Percentiles rank a stretch among this genome's conserved stretches.
phyloP scores from a whole-genome alignment of 2,888 invertebrate species.

The Machimus atricapillus region DNA sequence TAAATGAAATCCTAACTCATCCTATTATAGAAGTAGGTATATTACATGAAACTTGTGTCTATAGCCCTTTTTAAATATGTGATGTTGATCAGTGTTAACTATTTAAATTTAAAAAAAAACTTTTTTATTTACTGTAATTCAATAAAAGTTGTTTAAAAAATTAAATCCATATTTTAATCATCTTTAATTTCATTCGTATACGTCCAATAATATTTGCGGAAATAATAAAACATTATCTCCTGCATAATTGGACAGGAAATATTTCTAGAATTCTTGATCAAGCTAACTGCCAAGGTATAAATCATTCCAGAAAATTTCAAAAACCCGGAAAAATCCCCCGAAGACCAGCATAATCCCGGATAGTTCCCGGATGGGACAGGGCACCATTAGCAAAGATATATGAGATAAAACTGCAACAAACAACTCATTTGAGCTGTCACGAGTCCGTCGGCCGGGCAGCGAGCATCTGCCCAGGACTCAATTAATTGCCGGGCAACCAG shows the following conservation, averaged over 20 bases:
- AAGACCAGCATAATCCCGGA: slow-evolving; percentile 13
- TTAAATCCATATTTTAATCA: neutral
- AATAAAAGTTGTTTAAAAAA: neutral
- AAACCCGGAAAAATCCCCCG: neutral
- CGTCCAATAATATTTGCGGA: neutral
- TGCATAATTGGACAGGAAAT: neutral
- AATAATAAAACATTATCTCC: neutral
- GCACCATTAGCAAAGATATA: slow-evolving; percentile 21
- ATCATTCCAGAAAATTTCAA: neutral
- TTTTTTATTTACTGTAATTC: neutral
- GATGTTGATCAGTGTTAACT: too few relatives aligned
- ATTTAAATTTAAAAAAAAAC: too few relatives aligned
- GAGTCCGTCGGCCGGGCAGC: neutral
- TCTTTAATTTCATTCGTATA: neutral
- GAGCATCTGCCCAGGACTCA: slow-evolving; percentile 19
- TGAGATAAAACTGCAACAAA: slow-evolving; percentile 29
- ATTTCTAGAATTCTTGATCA: neutral
- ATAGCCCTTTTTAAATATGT: too few relatives aligned
- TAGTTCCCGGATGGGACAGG: neutral
- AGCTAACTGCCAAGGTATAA: neutral
- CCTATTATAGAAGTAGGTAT: too few relatives aligned
- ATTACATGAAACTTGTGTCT: too few relatives aligned
- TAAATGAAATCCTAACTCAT: too few relatives aligned
- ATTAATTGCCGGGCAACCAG: slow-evolving; percentile 38
- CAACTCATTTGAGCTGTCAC: slow-evolving; percentile 1